phyloP scores from a whole-genome alignment of 2,113 vertebrate species.

The Eubucco bourcierii region DNA sequence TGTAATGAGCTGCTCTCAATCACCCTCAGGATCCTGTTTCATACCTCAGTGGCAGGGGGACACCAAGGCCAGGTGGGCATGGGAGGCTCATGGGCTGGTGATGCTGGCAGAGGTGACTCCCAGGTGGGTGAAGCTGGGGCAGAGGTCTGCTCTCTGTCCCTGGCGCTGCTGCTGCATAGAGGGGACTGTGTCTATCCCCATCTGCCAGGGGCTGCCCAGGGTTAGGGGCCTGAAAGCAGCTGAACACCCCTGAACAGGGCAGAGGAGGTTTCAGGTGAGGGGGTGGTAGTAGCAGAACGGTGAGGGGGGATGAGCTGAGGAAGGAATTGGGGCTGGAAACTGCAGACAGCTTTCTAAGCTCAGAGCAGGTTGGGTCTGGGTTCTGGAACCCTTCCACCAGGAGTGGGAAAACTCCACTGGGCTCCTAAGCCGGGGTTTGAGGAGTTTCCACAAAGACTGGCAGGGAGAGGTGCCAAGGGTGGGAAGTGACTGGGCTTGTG shows the following conservation, averaged over 20 bases:
- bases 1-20: neutral
- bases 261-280: neutral
- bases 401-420: neutral
- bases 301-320: neutral
- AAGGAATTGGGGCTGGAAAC: neutral
- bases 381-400: neutral
- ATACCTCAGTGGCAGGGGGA: neutral
- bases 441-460: too few relatives aligned
- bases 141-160: neutral
- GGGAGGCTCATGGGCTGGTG: neutral
- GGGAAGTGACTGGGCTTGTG: accelerated
- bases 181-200: neutral
- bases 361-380: neutral
- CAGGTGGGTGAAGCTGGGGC: neutral
- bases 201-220: accelerated
- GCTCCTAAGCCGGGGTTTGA: neutral
- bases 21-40: neutral
- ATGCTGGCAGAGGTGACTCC: accelerated
- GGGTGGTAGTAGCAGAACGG: too few relatives aligned
- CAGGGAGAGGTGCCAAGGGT: neutral
- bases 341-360: neutral
- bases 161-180: neutral
- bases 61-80: neutral
- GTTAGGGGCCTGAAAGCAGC: neutral
- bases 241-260: neutral